Evolutionary conservation across 2,797 vertebrate species (phyloP), one percentile per base, ranked within the genome.

Genomic region (Corythornis leucogaster): DNA sequence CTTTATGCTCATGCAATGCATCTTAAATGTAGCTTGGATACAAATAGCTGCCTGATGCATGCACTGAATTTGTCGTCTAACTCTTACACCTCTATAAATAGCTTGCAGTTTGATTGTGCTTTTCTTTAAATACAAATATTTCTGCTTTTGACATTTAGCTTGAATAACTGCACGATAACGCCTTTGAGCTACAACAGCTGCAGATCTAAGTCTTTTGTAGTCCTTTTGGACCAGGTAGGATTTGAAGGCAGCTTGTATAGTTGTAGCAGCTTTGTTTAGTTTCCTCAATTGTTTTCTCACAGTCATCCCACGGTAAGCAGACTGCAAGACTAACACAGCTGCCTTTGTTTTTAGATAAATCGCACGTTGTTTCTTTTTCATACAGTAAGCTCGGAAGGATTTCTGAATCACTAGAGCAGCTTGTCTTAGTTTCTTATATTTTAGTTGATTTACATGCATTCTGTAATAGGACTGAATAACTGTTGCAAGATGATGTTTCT

Each of bases 21-120:
- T 99, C 97, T 97, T 98, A 93, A 99, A 98, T 0, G 21, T 74
- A 40, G 98, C 97, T 97, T 99, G 98, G 91, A 99, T 98, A 26
- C 92, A 61, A 35, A 74, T 92, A 87, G 98, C 98, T 53, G 99
- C 98, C 9, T 26, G 43, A 40, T 97, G 96, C 95, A 96, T 97
- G 22, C 11, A 53, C 17, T 38, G 92, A 21, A 98, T 73, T 17
- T 79, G 97, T 59, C 8, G 92, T 80, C 98, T 98, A 18, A 91
- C 97, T 94, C 93, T 97, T 9, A 73, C 28, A 15, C 98, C 98
- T 81, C 98, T 97, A 66, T 98, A 99, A 55, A 92, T 43, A 0
- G 98, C 97, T 82, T 99, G 99, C 8, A 99, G 75, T 80, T 42
- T 97, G 40, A 98, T 5, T 10, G 97, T 55, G 8, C 96, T 91